A percentile compares a stretch with the other conserved stretches of the same genome.
These are phyloP conservation scores for Cassiopea xamachana DNA, from an alignment of 30 jellyfish, hydroid and myxozoan species.

Conservation along the genomic window DNA sequence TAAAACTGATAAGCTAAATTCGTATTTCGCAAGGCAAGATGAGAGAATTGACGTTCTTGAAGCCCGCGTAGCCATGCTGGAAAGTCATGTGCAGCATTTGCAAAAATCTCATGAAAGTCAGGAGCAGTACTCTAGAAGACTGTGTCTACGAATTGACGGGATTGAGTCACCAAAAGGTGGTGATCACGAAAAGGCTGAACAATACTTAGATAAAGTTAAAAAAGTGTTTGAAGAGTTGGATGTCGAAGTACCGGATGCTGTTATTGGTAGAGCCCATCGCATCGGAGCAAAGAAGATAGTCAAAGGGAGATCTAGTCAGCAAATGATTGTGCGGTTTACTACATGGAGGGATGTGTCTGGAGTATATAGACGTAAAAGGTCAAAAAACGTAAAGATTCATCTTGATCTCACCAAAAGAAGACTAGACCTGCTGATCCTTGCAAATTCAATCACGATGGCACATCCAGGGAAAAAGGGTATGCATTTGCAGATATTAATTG, in stretches of 20 bases:
- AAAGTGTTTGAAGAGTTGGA: conserved; percentile 21
- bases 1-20: too few species aligned
- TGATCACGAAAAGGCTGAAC: neutral
- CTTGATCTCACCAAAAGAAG: conserved; percentile 47
- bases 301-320: conserved; percentile 19
- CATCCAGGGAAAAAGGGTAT: neutral
- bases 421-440: conserved; percentile 19
- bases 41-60: neutral
- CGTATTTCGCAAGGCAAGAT: neutral
- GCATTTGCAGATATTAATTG: conserved; percentile 37
- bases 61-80: neutral
- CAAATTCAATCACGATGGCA: neutral
- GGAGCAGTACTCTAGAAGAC: conserved; percentile 9
- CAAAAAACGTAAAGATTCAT: conserved; percentile 13
- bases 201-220: conserved; percentile 20
- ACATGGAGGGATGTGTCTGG: conserved; percentile 47
- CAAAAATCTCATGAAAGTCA: neutral
- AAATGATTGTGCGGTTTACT: conserved; percentile 32
- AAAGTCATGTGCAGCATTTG: conserved; percentile 10
- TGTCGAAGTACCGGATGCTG: conserved; percentile 45
- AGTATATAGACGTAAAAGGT: conserved; percentile 36
- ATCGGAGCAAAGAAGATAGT: conserved; percentile 19
- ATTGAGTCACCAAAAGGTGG: conserved; percentile 14
- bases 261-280: conserved; percentile 62
- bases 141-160: conserved; percentile 16